These are phyloP conservation scores for Merluccius polli DNA, from an alignment of 2,797 vertebrate genomes.

Conservation along the genomic window DNA sequence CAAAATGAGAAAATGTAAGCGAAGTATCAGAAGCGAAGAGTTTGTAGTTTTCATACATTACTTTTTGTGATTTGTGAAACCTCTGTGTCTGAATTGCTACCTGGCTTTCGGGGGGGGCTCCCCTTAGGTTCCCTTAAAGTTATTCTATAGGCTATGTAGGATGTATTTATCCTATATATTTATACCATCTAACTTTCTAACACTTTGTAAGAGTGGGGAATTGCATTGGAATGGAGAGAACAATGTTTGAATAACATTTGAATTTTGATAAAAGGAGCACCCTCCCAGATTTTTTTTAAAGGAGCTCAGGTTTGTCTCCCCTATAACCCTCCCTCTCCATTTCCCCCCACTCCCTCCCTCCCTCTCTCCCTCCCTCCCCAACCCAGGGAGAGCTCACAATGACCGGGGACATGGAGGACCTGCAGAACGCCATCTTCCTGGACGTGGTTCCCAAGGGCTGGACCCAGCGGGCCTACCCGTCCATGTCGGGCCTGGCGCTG, in stretches of 20 bases:
- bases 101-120: too few species aligned
- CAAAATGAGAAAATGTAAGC: not conserved
- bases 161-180: too few species aligned
- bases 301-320: not conserved
- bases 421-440: conserved; percentile 85
- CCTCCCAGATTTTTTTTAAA: too few species aligned
- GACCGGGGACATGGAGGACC: conserved; percentile 88
- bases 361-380: not conserved
- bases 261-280: too few species aligned
- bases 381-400: conserved; percentile 90
- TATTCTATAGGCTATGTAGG: too few species aligned
- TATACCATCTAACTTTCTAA: too few species aligned
- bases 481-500: conserved; percentile 76
- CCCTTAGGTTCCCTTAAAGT: too few species aligned
- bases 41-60: not conserved
- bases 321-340: not conserved
- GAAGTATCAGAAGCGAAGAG: not conserved
- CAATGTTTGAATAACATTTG: too few species aligned
- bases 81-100: too few species aligned
- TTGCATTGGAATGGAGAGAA: too few species aligned
- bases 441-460: conserved; percentile 84
- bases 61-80: not conserved
- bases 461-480: conserved; percentile 86
- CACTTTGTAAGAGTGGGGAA: too few species aligned
- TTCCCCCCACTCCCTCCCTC: not conserved